Conservation (phyloP, 2,888 invertebrate genomes). For the Drosophila fulvimacula region DNA sequence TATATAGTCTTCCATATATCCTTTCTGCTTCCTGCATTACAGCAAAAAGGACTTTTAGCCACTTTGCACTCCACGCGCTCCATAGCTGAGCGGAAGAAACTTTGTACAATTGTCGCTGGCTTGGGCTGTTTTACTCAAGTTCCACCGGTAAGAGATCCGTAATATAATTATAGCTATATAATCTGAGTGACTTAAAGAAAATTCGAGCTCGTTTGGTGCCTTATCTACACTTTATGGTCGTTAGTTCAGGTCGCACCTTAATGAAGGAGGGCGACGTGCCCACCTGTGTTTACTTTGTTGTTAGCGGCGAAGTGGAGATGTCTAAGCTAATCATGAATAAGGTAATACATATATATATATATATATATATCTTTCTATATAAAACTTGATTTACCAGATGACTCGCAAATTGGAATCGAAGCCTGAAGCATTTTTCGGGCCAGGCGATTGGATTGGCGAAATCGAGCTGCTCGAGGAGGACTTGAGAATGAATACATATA, state of each 20-base stretch:
- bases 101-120: conserved; percentile 87
- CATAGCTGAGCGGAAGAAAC: conserved; percentile 87
- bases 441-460: conserved; percentile 82
- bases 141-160: conserved; percentile 85
- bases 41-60: conserved; percentile 88
- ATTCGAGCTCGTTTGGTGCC: conserved; percentile 88
- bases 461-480: conserved; percentile 71
- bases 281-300: conserved; percentile 88
- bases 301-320: conserved; percentile 87
- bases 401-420: conserved; percentile 44
- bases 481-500: conserved; percentile 61
- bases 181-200: conserved; percentile 83
- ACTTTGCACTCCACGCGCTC: conserved; percentile 86
- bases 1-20: not conserved
- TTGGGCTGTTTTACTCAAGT: conserved; percentile 88
- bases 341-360: conserved; percentile 23
- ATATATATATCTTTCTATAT: no score
- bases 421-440: conserved; percentile 70
- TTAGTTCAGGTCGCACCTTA: conserved; percentile 87
- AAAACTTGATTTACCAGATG: conserved; percentile 8
- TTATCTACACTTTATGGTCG: conserved; percentile 88
- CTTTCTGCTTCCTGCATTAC: conserved; percentile 1
- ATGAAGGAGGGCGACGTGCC: conserved; percentile 88
- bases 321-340: conserved; percentile 72
- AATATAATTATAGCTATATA: not conserved